Evolutionary conservation across 2,888 invertebrate genomes (phyloP), one percentile per base, ranked within the genome.

Genomic region (Pyrgus malvae): DNA sequence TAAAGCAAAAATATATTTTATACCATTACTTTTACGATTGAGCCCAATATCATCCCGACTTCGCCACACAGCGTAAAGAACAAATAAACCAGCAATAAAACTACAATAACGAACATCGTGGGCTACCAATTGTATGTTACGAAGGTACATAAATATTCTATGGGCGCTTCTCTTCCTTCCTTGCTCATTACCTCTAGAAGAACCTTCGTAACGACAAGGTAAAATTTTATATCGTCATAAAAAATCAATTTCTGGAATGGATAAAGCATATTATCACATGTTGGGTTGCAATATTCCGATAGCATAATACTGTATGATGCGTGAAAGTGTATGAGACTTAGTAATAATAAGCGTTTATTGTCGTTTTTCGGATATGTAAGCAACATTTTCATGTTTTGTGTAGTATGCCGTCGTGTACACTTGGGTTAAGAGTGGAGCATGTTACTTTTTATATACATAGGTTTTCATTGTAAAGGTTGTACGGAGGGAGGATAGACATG

Each of bases 171-270:
- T 38, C 29, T 53, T 53, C 45, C 44, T 37, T 51, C 38, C 31
- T 27, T n/a, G 38, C 53, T 53, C 45, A 38, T 38, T 53, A 45
- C 44, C 44, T 37, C 37, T 25, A 44, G 25, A 37, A 40, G 40
- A 51, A 44, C 51, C 53, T 45, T 53, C 38, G 27, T 45, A 44
- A 53, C 31, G 38, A 38, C 45, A 29, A 37, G 31, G 53, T 53
- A 53, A 53, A 45, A 45, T 45, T 45, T 53, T 53, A 53, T 45
- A 37, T 4, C 31, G 38, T 38, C 17, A 35, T 53, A 53, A 53
- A 53, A 37, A 53, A 53, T 37, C 51, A 53, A 53, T 53, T 35
- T 53, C 7, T 37, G 37, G 21, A 53, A 53, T 53, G 44, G 45
- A 45, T 45, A 45, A 45, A 45, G 16, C 19, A 44, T 51, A 38